Percentiles rank a stretch among this genome's conserved stretches.
These are phyloP conservation scores for Seira musarum DNA, from an alignment of 2,888 invertebrate genomes.

Conservation along the genomic window DNA sequence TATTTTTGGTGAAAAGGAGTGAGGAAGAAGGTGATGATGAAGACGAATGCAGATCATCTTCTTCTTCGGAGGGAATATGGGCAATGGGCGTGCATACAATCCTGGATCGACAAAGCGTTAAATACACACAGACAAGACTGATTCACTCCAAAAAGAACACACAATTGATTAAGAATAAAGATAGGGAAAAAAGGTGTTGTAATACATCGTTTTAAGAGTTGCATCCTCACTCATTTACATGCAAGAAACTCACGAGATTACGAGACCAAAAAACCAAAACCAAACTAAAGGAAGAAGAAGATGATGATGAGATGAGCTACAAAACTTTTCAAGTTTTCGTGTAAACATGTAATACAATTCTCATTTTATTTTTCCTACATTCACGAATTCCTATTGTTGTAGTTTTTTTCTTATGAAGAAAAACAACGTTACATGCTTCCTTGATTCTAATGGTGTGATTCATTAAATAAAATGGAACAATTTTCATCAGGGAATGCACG, in stretches of 20 bases:
- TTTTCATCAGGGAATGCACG: slow-evolving; percentile 4
- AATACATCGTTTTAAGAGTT: slow-evolving; percentile 49
- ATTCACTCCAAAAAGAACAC: background rate
- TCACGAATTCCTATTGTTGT: background rate
- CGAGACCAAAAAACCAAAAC: no score
- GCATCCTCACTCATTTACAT: slow-evolving; percentile 21
- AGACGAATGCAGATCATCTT: slow-evolving; percentile 15
- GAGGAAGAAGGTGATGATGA: slow-evolving; percentile 20
- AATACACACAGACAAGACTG: no score
- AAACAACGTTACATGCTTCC: background rate
- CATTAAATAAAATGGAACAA: slow-evolving; percentile 29
- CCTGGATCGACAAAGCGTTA: no score
- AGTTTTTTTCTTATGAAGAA: background rate
- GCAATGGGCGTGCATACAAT: no score
- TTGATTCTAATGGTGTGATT: slow-evolving; percentile 24
- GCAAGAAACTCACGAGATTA: no score
- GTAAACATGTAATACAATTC: background rate
- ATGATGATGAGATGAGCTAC: no score
- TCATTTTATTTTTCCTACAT: background rate
- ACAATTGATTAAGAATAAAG: slow-evolving; percentile 59
- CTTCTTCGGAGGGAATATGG: no score
- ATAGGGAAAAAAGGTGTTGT: slow-evolving; percentile 62
- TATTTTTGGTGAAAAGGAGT: slow-evolving; percentile 17
- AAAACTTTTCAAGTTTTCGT: background rate
- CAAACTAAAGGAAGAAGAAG: no score